A percentile compares a stretch with the other conserved stretches of the same genome.
These are phyloP conservation scores for Lasioglossum pauxillum DNA, from an alignment of 2,888 invertebrate genomes.

Conservation along the genomic window DNA sequence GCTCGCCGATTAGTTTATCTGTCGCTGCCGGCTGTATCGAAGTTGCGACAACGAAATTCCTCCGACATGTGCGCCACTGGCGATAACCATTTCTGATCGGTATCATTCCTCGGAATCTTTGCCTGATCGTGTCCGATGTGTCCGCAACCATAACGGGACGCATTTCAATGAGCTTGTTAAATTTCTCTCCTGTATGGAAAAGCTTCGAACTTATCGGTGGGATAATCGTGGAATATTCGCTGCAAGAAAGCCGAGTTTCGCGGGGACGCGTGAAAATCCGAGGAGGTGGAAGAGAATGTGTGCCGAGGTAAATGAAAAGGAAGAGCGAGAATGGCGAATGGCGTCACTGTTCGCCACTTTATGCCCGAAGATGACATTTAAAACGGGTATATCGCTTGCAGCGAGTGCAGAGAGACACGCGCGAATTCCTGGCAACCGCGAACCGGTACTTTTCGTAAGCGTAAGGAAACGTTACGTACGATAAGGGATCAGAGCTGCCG, in stretches of 20 bases:
- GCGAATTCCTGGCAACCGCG: neutral
- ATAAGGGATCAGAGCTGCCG: neutral
- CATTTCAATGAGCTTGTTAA: neutral
- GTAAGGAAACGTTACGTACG: neutral
- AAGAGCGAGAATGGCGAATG: conserved; percentile 15
- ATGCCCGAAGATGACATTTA: conserved; percentile 4
- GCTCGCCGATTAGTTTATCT: conserved; percentile 33
- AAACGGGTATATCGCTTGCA: neutral
- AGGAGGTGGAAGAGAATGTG: conserved; percentile 5
- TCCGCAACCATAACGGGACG: neutral
- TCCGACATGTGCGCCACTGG: neutral
- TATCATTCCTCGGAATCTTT: neutral
- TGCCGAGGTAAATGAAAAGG: conserved; percentile 33
- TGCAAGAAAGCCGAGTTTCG: neutral
- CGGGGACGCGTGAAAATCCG: neutral
- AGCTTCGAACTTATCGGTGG: neutral
- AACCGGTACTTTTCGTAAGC: conserved; percentile 3
- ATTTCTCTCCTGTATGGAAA: neutral
- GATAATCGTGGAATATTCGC: neutral
- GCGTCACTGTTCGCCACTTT: conserved; percentile 7
- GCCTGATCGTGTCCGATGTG: neutral
- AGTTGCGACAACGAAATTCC: conserved; percentile 27
- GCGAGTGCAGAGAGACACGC: neutral
- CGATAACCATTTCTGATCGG: conserved; percentile 1
- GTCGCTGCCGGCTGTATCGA: neutral